These are phyloP conservation scores for Callochromis pleurospilus DNA, from an alignment of 2,113 vertebrate genomes.

Conservation along the genomic window DNA sequence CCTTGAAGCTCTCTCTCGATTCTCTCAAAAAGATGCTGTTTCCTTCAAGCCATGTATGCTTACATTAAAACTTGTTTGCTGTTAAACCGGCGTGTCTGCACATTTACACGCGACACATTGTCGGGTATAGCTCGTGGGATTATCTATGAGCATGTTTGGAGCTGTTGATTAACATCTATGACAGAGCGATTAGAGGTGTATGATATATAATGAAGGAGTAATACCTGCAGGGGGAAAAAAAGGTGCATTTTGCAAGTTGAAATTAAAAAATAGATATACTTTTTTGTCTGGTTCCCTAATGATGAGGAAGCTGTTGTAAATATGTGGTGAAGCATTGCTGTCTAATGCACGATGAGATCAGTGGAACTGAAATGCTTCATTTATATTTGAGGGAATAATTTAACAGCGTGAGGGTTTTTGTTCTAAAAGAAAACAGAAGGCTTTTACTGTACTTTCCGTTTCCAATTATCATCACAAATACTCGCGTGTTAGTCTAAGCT, in stretches of 20 bases:
- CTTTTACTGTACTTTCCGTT: background rate
- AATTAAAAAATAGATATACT: background rate
- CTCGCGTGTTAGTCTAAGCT: background rate
- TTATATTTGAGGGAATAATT: background rate
- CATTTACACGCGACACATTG: background rate
- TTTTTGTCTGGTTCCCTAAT: background rate
- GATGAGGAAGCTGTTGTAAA: background rate
- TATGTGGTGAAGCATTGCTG: background rate
- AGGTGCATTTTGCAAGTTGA: background rate
- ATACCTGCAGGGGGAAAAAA: background rate
- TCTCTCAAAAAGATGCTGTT: background rate
- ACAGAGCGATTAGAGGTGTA: background rate
- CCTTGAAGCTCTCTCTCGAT: background rate
- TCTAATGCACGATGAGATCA: background rate
- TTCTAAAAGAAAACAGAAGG: background rate
- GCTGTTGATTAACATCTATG: background rate
- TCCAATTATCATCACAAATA: background rate
- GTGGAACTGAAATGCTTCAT: background rate
- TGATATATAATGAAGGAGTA: background rate
- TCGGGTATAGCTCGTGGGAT: background rate
- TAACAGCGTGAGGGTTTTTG: background rate
- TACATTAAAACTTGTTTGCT: background rate
- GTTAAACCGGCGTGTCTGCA: background rate
- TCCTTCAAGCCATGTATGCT: background rate
- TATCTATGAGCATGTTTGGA: background rate